Evolutionary conservation across 1,140 invertebrate genomes (phyloP).

Genomic region (Platyscapa corneri): DNA sequence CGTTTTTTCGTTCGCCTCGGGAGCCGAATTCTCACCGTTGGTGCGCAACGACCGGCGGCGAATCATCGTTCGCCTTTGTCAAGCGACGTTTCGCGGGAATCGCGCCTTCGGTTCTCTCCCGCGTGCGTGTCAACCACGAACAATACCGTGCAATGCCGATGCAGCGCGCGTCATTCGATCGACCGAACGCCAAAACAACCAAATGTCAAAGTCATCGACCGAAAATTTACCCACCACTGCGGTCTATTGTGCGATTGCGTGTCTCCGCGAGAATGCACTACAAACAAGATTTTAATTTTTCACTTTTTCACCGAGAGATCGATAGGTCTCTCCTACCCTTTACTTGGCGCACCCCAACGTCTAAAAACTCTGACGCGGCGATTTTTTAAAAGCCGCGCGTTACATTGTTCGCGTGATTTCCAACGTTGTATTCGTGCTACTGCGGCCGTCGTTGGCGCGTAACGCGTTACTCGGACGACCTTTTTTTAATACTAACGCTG

Average conservation of each 20-base stretch:
- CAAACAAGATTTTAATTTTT: constrained; percentile 44
- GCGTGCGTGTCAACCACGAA: too few relatives aligned
- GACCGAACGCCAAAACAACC: constrained; percentile 14
- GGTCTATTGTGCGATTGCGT: too few relatives aligned
- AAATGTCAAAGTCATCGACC: constrained; percentile 38
- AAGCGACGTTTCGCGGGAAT: constrained; percentile 11
- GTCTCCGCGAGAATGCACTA: not conserved
- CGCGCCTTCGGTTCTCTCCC: constrained; percentile 39
- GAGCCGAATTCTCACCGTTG: not conserved
- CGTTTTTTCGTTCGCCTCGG: too few relatives aligned
- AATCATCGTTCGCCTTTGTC: not conserved
- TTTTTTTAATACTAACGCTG: not conserved
- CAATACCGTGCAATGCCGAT: too few relatives aligned
- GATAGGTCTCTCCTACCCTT: constrained; percentile 12
- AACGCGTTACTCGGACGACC: not conserved
- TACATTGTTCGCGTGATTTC: not conserved
- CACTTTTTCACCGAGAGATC: constrained; percentile 29
- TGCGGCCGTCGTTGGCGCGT: not conserved
- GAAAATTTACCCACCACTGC: constrained; percentile 20
- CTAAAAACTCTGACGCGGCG: constrained; percentile 25
- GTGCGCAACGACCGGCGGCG: not conserved
- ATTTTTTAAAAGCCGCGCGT: constrained; percentile 12
- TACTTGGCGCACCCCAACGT: not conserved
- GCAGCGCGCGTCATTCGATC: too few relatives aligned
- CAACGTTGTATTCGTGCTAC: not conserved